A percentile compares a stretch with the other conserved stretches of the same genome.
Conservation (phyloP, 2,113 vertebrate genomes). For the Holacanthus passer region DNA sequence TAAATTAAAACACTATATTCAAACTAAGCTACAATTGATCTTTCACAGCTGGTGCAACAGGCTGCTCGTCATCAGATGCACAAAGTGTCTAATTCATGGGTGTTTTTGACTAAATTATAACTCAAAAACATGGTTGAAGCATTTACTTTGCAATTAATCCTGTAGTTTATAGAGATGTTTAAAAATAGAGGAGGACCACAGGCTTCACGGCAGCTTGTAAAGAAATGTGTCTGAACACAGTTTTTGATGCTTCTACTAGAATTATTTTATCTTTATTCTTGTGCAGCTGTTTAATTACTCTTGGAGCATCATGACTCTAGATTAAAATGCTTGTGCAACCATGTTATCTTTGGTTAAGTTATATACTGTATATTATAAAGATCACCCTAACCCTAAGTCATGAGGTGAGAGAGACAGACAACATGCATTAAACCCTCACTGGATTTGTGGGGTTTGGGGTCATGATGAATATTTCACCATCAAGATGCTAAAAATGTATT, state of each 20-base stretch:
- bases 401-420: too few relatives aligned
- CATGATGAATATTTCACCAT: too few relatives aligned
- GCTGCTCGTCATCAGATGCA: background rate
- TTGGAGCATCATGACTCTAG: background rate
- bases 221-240: background rate
- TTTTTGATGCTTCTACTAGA: background rate
- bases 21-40: background rate
- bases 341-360: background rate
- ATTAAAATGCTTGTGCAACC: background rate
- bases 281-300: background rate
- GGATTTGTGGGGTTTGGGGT: too few relatives aligned
- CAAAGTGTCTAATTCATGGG: background rate
- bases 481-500: background rate
- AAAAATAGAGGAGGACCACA: background rate
- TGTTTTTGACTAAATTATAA: too few relatives aligned
- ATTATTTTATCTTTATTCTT: background rate
- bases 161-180: background rate
- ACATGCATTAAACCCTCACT: too few relatives aligned
- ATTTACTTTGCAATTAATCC: background rate
- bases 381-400: too few relatives aligned
- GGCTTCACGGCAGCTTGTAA: background rate
- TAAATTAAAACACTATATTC: background rate
- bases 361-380: too few relatives aligned
- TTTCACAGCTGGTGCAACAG: background rate
- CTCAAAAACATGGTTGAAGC: background rate